Conservation (phyloP, 2,113 vertebrate species). For the Ctenodactylus gundi region DNA sequence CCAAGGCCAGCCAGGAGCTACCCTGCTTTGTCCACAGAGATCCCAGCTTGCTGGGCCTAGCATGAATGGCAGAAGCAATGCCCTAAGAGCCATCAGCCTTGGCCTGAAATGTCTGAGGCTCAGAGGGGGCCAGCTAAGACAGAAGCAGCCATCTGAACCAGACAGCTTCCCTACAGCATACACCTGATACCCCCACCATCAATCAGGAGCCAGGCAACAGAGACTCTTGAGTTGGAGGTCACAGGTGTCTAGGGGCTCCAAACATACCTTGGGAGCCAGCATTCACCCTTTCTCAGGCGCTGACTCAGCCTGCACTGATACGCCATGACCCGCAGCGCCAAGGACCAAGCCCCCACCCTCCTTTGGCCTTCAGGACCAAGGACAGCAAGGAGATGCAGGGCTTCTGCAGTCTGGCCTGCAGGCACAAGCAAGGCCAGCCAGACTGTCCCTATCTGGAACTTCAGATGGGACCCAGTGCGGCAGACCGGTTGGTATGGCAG, state of each 20-base stretch:
- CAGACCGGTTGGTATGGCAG: rapidly evolving
- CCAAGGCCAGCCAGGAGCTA: background rate
- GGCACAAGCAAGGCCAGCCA: background rate
- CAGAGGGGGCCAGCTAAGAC: background rate
- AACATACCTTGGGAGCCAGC: rapidly evolving
- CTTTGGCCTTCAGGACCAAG: background rate
- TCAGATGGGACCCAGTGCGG: background rate
- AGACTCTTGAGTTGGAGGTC: background rate
- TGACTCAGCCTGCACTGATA: rapidly evolving
- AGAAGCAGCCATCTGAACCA: background rate
- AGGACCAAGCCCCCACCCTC: background rate
- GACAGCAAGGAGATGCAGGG: too few species aligned
- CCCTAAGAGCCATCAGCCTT: background rate
- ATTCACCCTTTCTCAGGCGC: background rate
- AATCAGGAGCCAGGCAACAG: rapidly evolving
- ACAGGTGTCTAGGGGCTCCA: background rate
- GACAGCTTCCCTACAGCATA: background rate
- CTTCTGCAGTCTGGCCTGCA: background rate
- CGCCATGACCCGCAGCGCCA: rapidly evolving
- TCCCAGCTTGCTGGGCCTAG: background rate
- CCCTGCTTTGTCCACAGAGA: background rate
- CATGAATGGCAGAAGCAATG: rapidly evolving
- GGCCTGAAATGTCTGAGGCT: background rate
- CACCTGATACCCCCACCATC: rapidly evolving
- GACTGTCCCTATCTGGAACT: background rate